Conservation (phyloP, 2,113 vertebrate species). For the Microcebus griseorufus region DNA sequence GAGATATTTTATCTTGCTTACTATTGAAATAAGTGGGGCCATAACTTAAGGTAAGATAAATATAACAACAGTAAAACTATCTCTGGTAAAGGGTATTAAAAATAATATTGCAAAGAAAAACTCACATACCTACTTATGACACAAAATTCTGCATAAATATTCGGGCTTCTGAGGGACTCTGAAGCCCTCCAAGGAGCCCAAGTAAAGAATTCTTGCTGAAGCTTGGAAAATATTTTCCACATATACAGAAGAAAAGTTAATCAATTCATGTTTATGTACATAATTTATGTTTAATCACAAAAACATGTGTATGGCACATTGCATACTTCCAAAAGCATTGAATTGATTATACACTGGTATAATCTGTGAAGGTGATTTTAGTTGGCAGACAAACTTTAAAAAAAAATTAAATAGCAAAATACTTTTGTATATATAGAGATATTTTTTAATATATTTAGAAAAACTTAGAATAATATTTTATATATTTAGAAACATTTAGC, state of each 20-base stretch:
- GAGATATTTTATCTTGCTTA: neutral
- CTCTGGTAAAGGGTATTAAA: neutral
- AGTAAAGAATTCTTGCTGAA: neutral
- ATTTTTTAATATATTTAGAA: neutral
- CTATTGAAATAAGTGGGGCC: neutral
- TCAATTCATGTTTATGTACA: neutral
- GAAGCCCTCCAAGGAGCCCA: neutral
- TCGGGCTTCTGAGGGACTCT: neutral
- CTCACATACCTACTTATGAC: neutral
- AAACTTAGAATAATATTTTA: neutral
- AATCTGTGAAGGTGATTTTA: neutral
- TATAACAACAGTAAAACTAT: neutral
- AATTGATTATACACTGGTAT: neutral
- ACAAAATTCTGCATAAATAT: neutral
- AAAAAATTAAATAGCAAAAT: neutral
- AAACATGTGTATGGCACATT: neutral
- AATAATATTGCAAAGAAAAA: neutral
- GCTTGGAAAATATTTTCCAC: neutral
- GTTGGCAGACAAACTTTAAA: neutral
- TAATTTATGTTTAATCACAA: neutral
- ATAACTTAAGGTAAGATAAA: neutral
- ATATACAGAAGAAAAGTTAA: neutral
- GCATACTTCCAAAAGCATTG: neutral
- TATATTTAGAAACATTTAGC: neutral
- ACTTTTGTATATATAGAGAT: neutral